Percentiles rank a stretch among this genome's conserved stretches.
Evolutionary conservation across 2,888 invertebrate genomes (phyloP).

Genomic region (Choristoneura rosaceana): DNA sequence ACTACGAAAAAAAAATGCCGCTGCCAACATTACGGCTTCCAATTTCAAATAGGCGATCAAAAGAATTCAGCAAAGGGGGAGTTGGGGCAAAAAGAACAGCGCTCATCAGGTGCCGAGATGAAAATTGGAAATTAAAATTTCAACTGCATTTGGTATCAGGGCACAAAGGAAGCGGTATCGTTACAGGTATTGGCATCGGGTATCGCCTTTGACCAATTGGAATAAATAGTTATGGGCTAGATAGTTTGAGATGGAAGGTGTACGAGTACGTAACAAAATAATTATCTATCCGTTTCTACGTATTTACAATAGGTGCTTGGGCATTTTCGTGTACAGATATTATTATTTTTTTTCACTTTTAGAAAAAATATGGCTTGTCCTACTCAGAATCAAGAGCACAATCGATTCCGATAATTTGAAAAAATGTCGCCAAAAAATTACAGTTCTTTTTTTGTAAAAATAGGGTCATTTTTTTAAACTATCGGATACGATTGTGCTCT

Average conservation of each 20-base stretch:
- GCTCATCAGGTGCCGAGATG: constrained; percentile 51
- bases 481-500: too few relatives aligned
- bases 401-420: too few relatives aligned
- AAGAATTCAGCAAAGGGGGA: constrained; percentile 39
- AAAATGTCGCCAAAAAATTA: too few relatives aligned
- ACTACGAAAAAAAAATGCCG: constrained; percentile 31
- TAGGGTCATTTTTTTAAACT: too few relatives aligned
- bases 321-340: too few relatives aligned
- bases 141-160: constrained; percentile 53
- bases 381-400: too few relatives aligned
- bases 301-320: too few relatives aligned
- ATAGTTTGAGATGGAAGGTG: constrained; percentile 3
- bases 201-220: constrained; percentile 70
- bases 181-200: constrained; percentile 54
- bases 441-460: too few relatives aligned
- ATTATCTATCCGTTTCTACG: not conserved
- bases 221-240: constrained; percentile 38
- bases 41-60: constrained; percentile 50
- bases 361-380: too few relatives aligned
- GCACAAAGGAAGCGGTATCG: constrained; percentile 42
- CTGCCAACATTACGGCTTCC: constrained; percentile 45
- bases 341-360: too few relatives aligned
- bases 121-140: constrained; percentile 74
- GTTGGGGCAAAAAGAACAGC: constrained; percentile 49
- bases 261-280: not conserved